phyloP scores from a whole-genome alignment of 2,888 invertebrate genomes.

The Rhamnusium bicolor region DNA sequence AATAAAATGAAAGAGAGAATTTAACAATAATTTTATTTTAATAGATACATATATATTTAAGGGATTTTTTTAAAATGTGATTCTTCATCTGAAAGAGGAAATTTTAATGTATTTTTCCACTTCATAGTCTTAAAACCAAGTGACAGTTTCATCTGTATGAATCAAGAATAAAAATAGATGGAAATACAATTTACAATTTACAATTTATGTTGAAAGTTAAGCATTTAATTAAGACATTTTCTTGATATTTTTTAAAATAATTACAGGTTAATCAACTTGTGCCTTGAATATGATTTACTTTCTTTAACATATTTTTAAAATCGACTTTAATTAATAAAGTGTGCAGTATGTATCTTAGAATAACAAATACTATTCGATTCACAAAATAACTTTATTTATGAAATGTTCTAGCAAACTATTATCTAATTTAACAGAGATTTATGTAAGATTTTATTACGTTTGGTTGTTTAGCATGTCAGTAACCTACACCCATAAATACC shows the following conservation, averaged over 20 bases:
- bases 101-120: no score
- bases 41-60: no score
- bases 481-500: constrained; percentile 1
- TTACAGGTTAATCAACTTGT: neutral
- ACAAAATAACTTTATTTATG: neutral
- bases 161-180: neutral
- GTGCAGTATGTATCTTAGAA: neutral
- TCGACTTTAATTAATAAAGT: neutral
- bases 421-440: neutral
- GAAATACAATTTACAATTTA: neutral
- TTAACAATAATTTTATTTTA: no score
- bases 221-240: neutral
- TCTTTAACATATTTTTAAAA: neutral
- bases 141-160: neutral
- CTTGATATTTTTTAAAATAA: neutral
- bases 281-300: neutral
- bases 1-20: no score
- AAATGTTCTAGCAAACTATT: neutral
- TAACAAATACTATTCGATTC: neutral
- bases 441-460: neutral
- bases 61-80: no score
- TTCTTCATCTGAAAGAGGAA: no score
- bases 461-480: neutral
- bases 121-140: no score
- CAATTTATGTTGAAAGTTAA: neutral